Evolutionary conservation across 2,113 vertebrate genomes (phyloP).

Genomic region (Muntiacus reevesi): DNA sequence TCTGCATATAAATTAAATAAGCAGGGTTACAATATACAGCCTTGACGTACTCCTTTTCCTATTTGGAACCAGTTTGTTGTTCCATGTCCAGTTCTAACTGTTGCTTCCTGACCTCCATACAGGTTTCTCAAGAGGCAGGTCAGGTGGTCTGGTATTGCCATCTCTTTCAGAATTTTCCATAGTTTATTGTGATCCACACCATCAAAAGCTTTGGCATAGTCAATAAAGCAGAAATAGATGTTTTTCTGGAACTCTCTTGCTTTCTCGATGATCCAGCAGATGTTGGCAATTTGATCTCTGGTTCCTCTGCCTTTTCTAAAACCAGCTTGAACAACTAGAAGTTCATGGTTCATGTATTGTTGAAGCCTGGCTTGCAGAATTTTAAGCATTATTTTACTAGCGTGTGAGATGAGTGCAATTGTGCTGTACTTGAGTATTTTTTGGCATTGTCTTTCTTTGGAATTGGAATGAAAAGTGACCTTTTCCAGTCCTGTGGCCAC

Average conservation of each 20-base stretch:
- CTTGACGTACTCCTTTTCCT: background rate
- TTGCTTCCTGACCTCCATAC: background rate
- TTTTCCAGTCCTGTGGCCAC: background rate
- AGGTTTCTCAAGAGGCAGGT: background rate
- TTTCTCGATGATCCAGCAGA: fast-evolving
- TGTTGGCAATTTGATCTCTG: background rate
- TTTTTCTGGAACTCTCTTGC: too few relatives aligned
- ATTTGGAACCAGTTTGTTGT: background rate
- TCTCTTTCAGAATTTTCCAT: background rate
- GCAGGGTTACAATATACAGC: background rate
- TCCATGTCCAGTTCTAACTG: background rate
- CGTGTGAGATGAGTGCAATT: background rate
- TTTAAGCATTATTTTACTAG: background rate
- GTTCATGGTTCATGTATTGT: fast-evolving
- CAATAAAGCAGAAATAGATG: background rate
- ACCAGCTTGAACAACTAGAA: background rate
- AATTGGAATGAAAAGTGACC: background rate
- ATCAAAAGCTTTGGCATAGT: background rate
- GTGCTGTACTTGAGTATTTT: background rate
- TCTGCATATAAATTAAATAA: background rate
- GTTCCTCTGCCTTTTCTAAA: background rate
- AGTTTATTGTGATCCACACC: background rate
- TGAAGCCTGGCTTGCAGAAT: background rate
- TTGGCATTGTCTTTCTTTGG: background rate
- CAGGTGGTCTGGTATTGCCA: background rate